Evolutionary conservation across 2,113 vertebrate species (phyloP).

Genomic region (Burhinus bistriatus): DNA sequence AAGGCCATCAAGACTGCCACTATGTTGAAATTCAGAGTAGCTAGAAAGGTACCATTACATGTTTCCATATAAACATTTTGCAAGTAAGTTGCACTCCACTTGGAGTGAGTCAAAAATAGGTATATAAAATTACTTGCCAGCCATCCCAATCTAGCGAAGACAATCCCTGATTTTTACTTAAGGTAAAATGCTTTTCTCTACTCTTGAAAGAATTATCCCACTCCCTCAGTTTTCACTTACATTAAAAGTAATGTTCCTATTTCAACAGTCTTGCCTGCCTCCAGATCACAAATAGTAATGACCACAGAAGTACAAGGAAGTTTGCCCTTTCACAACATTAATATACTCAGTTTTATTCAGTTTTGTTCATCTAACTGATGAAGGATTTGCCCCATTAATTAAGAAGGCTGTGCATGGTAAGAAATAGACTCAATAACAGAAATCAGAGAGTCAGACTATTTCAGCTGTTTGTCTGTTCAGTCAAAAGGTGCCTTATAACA

Average conservation of each 20-base stretch:
- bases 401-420: background rate
- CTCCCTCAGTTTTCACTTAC: background rate
- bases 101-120: background rate
- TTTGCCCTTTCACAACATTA: background rate
- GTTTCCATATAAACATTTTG: background rate
- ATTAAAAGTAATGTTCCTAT: background rate
- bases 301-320: background rate
- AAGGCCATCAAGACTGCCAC: background rate
- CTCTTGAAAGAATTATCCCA: background rate
- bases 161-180: background rate
- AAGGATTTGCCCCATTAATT: slow-evolving; percentile 7
- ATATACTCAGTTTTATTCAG: background rate
- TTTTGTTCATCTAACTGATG: background rate
- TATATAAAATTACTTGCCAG: background rate
- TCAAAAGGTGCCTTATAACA: background rate
- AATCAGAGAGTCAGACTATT: background rate
- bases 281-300: background rate
- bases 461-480: background rate
- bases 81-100: background rate
- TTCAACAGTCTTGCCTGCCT: background rate
- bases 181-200: background rate
- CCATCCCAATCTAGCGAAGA: background rate
- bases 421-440: background rate
- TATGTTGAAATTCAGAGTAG: background rate
- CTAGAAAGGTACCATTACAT: background rate